A percentile compares a stretch with the other conserved stretches of the same genome.
Conservation (phyloP, 2,888 invertebrate species). For the Pheosia gnoma region DNA sequence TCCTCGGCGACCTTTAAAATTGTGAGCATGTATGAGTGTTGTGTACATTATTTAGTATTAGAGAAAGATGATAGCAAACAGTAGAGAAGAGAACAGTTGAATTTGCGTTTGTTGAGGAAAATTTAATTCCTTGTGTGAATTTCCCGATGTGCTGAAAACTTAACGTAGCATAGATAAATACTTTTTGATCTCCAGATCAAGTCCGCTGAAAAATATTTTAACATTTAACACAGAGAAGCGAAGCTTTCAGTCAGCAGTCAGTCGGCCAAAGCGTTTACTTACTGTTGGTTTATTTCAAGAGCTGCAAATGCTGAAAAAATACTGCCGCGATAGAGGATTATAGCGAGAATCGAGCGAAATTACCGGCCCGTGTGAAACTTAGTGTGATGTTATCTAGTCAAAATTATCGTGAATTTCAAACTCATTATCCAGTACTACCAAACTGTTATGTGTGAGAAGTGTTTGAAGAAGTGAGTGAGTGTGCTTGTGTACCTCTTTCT, state of each 20-base stretch:
- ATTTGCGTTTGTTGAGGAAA: conserved; percentile 9
- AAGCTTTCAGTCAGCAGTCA: conserved; percentile 57
- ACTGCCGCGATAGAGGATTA: conserved; percentile 47
- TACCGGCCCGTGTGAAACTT: conserved; percentile 36
- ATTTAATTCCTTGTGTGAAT: conserved; percentile 13
- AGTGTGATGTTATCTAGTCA: conserved; percentile 41
- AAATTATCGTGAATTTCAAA: conserved; percentile 27
- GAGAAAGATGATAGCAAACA: conserved; percentile 8
- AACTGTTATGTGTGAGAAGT: conserved; percentile 44
- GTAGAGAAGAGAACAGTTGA: conserved; percentile 12
- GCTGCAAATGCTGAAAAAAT: conserved; percentile 24
- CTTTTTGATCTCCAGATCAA: conserved; percentile 15
- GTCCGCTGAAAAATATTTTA: conserved; percentile 2
- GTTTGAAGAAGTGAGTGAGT: conserved; percentile 29
- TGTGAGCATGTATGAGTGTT: conserved; percentile 40
- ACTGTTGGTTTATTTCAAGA: conserved; percentile 26
- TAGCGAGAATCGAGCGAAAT: conserved; percentile 29
- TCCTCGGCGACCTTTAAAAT: conserved; percentile 72
- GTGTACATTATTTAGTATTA: conserved; percentile 13
- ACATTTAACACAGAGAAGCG: conserved; percentile 47
- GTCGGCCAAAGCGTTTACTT: conserved; percentile 39
- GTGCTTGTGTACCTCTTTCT: conserved; percentile 68
- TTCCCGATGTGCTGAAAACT: background rate
- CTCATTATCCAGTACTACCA: conserved; percentile 37
- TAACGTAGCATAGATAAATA: background rate